Evolutionary conservation across 2,888 invertebrate species (phyloP).

Genomic region (Eupithecia insigniata): DNA sequence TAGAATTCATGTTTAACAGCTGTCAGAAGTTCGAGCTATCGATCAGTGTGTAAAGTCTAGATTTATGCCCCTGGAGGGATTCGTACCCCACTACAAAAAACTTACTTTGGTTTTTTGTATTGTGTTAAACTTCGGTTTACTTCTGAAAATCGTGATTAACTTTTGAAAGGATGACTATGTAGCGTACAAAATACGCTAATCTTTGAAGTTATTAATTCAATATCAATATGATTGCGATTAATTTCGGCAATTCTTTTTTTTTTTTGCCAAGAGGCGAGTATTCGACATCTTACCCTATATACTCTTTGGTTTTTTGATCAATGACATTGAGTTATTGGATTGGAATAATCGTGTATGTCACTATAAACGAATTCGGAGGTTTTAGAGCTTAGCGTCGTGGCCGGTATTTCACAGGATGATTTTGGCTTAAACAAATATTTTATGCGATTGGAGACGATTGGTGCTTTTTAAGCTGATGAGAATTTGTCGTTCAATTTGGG

Average conservation of each 20-base stretch:
- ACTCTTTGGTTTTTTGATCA: neutral
- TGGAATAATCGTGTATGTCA: neutral
- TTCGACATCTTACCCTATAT: neutral
- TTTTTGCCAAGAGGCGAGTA: neutral
- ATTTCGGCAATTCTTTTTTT: neutral
- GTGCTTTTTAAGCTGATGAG: conserved; percentile 15
- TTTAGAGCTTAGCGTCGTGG: conserved; percentile 23
- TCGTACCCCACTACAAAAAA: too few species aligned
- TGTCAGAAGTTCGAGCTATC: neutral
- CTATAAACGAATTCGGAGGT: conserved; percentile 28
- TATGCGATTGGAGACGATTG: conserved; percentile 24
- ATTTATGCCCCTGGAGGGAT: too few species aligned
- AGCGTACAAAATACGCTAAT: too few species aligned
- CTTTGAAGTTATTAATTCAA: neutral
- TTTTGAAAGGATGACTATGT: too few species aligned
- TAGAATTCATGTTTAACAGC: neutral
- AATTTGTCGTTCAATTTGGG: neutral
- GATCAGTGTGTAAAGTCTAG: neutral
- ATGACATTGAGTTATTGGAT: neutral
- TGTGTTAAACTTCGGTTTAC: too few species aligned
- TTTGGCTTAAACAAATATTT: conserved; percentile 33
- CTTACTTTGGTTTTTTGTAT: too few species aligned
- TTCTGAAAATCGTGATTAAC: too few species aligned
- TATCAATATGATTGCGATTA: neutral
- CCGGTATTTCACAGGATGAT: conserved; percentile 26